Conservation (phyloP, 2,888 invertebrate species). For the Eledona agricola region DNA sequence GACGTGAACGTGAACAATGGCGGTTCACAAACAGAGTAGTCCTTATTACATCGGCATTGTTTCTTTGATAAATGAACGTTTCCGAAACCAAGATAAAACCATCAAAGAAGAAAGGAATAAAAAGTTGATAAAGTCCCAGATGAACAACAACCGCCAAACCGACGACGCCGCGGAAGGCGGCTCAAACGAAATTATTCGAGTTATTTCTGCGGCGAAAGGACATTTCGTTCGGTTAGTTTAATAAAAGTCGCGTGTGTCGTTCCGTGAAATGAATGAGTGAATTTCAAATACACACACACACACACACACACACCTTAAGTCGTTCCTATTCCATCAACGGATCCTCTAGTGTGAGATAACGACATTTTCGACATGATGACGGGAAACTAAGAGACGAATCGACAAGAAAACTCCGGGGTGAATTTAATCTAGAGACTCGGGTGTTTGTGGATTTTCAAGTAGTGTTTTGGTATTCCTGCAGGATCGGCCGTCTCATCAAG, state of each 20-base stretch:
- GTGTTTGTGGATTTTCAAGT: conserved; percentile 63
- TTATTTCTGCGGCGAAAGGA: conserved; percentile 37
- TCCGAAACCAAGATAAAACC: conserved; percentile 57
- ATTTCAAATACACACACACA: conserved; percentile 41
- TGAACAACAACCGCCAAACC: conserved; percentile 43
- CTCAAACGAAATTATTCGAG: conserved; percentile 45
- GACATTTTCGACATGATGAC: conserved; percentile 61
- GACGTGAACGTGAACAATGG: conserved; percentile 54
- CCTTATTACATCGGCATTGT: conserved; percentile 59
- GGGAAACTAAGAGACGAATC: conserved; percentile 61
- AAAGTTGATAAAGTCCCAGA: conserved; percentile 49
- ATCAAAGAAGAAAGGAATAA: conserved; percentile 55
- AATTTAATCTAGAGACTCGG: conserved; percentile 61
- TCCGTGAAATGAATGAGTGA: conserved; percentile 42
- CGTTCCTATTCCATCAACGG: conserved; percentile 56
- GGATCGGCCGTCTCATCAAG: conserved; percentile 60
- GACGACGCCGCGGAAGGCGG: conserved; percentile 23
- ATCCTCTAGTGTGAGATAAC: conserved; percentile 61
- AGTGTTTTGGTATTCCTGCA: conserved; percentile 62
- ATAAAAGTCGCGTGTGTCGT: conserved; percentile 43
- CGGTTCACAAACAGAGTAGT: conserved; percentile 53
- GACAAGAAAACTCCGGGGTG: conserved; percentile 60
- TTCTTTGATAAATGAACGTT: conserved; percentile 61
- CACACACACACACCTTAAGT: conserved; percentile 49
- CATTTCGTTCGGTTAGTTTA: conserved; percentile 38